Evolutionary conservation across 2,888 invertebrate genomes (phyloP), one percentile per base, ranked within the genome.

Genomic region (Erebia aethiops): DNA sequence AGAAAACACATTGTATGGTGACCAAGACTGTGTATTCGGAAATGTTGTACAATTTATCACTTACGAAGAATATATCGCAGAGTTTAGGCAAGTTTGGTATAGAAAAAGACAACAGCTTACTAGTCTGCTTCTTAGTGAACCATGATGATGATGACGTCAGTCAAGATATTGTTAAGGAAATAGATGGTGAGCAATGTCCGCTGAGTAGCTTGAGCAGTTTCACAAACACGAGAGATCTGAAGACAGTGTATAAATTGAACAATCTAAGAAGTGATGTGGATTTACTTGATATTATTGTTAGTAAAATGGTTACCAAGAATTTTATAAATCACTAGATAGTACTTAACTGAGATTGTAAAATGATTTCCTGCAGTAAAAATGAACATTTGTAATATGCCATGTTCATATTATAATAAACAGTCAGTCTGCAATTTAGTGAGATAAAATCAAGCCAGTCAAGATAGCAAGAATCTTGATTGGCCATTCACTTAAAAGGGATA

Each of bases 11-110:
- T 13, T 86, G 84, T 51, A 86, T 95, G 81, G 94, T 94, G 0
- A 96, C 96, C 0, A 94, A 94, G 79, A 94, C 92, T 10, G 79
- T 96, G 0, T 95, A 91, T 80, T 94, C 95, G 0, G 96, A 97
- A 86, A 92, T 96, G 63, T 81, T 97, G 18, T 96, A 94, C 81
- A 95, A 95, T 83, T 87, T 97, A 71, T 96, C 96, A 0, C 84
- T 95, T 1, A 94, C 96, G 0, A 96, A 95, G 80, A 96, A 96
- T 78, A 97, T 97, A 75, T 93, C 95, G 4, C 95, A 95, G 75
- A 96, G 96, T 73, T 87, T 97, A 64, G 89, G 84, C 65, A 95
- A 92, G 72, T 96, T 96, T 86, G 96, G 96, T 1, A 92, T 95
- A 70, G 88, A 88, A 58, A 85, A 83, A 54, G 87, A 86, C 21